phyloP scores from a whole-genome alignment of 1,140 invertebrate genomes.

The Conopomorpha cramerella region DNA sequence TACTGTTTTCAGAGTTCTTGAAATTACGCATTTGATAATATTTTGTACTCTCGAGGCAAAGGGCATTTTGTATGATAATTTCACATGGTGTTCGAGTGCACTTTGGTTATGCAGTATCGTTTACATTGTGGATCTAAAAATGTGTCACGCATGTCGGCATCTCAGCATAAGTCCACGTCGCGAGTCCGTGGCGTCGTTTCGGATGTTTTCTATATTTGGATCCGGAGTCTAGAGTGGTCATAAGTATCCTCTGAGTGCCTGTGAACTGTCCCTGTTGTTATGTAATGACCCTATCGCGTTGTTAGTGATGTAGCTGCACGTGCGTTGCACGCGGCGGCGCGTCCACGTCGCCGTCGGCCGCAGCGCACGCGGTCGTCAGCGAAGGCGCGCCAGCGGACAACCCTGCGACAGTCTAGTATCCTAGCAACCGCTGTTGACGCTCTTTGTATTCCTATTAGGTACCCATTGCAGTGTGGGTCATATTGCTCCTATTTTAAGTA shows the following conservation, averaged over 20 bases:
- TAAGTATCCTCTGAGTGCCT: conserved; percentile 20
- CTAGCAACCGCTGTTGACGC: conserved; percentile 58
- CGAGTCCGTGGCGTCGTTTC: conserved; percentile 24
- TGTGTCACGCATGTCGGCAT: conserved; percentile 46
- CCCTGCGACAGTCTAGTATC: conserved; percentile 51
- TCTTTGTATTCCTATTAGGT: too few relatives aligned
- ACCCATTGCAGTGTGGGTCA: too few relatives aligned
- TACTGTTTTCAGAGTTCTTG: too few relatives aligned
- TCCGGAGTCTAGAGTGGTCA: conserved; percentile 31
- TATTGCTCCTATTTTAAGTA: too few relatives aligned
- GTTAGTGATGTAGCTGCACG: conserved; percentile 9
- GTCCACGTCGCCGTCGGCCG: conserved; percentile 10
- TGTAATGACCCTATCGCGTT: conserved; percentile 37
- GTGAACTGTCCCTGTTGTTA: conserved; percentile 29
- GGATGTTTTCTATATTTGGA: conserved; percentile 54
- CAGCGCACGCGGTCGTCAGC: conserved; percentile 31
- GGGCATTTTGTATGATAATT: too few relatives aligned
- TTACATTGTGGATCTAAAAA: conserved; percentile 55
- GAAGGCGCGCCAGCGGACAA: conserved; percentile 16
- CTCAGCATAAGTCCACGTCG: conserved; percentile 22
- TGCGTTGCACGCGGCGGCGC: conserved; percentile 25
- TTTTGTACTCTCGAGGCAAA: too few relatives aligned
- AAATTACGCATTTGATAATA: not conserved
- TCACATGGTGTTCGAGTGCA: too few relatives aligned
- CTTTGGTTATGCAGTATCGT: conserved; percentile 42